A percentile compares a stretch with the other conserved stretches of the same genome.
Conservation (phyloP, 2,888 invertebrate species). For the Rhagonycha fulva region DNA sequence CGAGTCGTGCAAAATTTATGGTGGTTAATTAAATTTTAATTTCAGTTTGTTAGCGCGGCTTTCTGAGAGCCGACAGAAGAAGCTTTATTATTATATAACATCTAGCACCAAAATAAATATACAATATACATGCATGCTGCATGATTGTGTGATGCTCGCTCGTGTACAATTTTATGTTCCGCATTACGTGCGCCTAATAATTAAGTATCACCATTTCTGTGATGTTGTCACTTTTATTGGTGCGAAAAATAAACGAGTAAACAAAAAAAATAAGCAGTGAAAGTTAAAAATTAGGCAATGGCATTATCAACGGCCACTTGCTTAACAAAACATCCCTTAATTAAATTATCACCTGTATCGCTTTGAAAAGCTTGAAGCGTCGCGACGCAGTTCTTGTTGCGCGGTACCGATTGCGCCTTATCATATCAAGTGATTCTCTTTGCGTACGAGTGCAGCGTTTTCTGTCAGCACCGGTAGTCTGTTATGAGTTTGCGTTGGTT, state of each 20-base stretch:
- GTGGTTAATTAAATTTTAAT: conserved; percentile 56
- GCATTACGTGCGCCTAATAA: background rate
- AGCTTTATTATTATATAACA: conserved; percentile 30
- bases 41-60: conserved; percentile 46
- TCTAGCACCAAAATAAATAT: background rate
- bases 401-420: conserved; percentile 9
- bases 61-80: conserved; percentile 36
- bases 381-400: conserved; percentile 26
- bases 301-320: conserved; percentile 25
- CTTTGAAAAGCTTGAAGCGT: conserved; percentile 33
- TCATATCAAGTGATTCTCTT: background rate
- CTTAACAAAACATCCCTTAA: conserved; percentile 30
- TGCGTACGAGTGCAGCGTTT: background rate
- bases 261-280: background rate
- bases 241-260: background rate
- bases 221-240: background rate
- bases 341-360: conserved; percentile 34
- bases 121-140: background rate
- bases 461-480: background rate
- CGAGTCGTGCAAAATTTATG: conserved; percentile 51
- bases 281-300: conserved; percentile 4
- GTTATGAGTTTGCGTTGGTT: background rate
- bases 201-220: background rate
- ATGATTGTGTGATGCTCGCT: background rate
- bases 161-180: background rate